These are phyloP conservation scores for Carollia perspicillata DNA, from an alignment of 2,113 vertebrate species.

Conservation along the genomic window DNA sequence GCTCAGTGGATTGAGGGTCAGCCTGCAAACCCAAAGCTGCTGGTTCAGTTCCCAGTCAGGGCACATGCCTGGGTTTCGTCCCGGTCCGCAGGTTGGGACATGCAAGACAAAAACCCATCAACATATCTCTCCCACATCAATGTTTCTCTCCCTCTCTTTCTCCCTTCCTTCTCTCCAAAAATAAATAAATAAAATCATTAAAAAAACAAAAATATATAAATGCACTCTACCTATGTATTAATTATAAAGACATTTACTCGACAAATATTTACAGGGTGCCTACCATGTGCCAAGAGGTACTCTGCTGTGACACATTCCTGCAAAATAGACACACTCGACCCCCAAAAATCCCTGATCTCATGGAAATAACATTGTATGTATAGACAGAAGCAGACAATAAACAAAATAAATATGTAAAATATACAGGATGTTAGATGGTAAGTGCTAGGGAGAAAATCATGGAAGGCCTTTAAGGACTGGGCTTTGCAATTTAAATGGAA, in stretches of 20 bases:
- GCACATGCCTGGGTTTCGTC: too few relatives aligned
- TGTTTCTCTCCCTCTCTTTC: too few relatives aligned
- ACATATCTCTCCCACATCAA: too few relatives aligned
- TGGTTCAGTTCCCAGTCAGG: too few relatives aligned
- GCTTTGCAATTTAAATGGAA: not conserved
- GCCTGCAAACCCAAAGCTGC: too few relatives aligned
- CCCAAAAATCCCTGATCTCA: not conserved
- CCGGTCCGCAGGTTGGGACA: too few relatives aligned
- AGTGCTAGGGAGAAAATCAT: not conserved
- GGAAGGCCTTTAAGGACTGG: not conserved
- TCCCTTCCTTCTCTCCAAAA: too few relatives aligned
- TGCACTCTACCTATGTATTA: not conserved
- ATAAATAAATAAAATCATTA: too few relatives aligned
- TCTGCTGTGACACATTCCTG: not conserved
- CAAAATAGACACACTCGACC: not conserved
- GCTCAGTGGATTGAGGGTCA: too few relatives aligned
- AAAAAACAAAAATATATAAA: not conserved
- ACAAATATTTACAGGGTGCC: not conserved
- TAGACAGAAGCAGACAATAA: not conserved
- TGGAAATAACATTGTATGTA: not conserved
- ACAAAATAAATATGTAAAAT: not conserved
- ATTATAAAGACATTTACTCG: not conserved
- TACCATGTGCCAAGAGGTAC: not conserved
- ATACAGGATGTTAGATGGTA: not conserved
- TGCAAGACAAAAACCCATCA: too few relatives aligned